These are phyloP conservation scores for Uloborus diversus DNA, from an alignment of 1,140 invertebrate species.

Conservation along the genomic window DNA sequence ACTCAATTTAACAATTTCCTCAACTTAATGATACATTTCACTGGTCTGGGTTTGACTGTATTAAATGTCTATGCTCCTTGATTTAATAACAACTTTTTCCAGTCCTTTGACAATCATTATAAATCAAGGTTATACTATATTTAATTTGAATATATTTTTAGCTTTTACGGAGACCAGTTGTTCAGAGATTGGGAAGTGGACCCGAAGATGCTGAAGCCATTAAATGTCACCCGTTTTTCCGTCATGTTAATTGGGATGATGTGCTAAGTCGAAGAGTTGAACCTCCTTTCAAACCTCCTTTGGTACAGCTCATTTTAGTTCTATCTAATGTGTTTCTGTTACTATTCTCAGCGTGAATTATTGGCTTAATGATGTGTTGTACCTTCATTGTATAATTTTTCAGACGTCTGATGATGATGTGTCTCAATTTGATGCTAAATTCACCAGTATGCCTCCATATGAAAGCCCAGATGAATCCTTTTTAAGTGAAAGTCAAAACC, in stretches of 20 bases:
- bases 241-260: constrained; percentile 92
- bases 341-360: too few relatives aligned
- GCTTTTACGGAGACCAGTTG: constrained; percentile 75
- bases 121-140: too few relatives aligned
- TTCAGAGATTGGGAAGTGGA: constrained; percentile 80
- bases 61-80: too few relatives aligned
- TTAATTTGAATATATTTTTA: too few relatives aligned
- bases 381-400: constrained; percentile 58
- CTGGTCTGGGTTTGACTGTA: too few relatives aligned
- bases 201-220: constrained; percentile 86
- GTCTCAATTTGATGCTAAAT: constrained; percentile 98
- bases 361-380: too few relatives aligned
- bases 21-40: too few relatives aligned
- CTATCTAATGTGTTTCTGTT: too few relatives aligned
- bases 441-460: constrained; percentile 95
- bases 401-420: constrained; percentile 93
- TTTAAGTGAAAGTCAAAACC: constrained; percentile 94
- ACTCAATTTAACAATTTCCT: too few relatives aligned
- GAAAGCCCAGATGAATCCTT: constrained; percentile 96
- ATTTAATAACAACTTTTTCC: too few relatives aligned
- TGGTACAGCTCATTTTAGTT: too few relatives aligned
- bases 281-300: constrained; percentile 82
- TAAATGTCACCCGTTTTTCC: constrained; percentile 90
- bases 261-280: constrained; percentile 85
- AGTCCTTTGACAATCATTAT: too few relatives aligned